These are phyloP conservation scores for Notodonta dromedarius DNA, from an alignment of 2,888 invertebrate genomes.

Conservation along the genomic window DNA sequence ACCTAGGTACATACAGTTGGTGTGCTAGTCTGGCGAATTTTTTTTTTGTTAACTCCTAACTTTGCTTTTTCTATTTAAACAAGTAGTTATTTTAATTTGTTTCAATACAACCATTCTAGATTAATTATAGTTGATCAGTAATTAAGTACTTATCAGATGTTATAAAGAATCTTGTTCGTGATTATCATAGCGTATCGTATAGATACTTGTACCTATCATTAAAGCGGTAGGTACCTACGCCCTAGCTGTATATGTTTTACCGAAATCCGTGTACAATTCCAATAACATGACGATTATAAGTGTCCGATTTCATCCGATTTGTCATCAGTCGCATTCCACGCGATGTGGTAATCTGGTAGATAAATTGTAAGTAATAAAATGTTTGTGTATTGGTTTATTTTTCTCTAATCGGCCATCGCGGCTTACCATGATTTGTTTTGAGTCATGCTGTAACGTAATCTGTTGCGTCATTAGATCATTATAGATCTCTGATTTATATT, in stretches of 20 bases:
- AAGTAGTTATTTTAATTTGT: too few relatives aligned
- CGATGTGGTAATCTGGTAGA: slow-evolving; percentile 18
- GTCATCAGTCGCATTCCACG: slow-evolving; percentile 29
- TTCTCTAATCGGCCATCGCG: slow-evolving; percentile 9
- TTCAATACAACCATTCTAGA: too few relatives aligned
- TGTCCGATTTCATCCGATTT: slow-evolving; percentile 31
- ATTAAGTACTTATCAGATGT: too few relatives aligned
- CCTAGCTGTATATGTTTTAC: slow-evolving; percentile 8
- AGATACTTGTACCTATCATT: too few relatives aligned
- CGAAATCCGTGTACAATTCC: slow-evolving; percentile 37
- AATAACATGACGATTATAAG: slow-evolving; percentile 32
- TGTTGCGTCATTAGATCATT: slow-evolving; percentile 12
- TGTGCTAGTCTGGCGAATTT: too few relatives aligned
- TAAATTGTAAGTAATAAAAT: slow-evolving; percentile 9
- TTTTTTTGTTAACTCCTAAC: too few relatives aligned
- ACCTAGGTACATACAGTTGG: too few relatives aligned
- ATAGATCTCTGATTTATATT: slow-evolving; percentile 1
- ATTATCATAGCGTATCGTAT: too few relatives aligned
- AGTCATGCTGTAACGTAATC: slow-evolving; percentile 12
- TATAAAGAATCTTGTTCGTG: too few relatives aligned
- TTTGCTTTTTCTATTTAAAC: too few relatives aligned
- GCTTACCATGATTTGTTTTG: slow-evolving; percentile 12
- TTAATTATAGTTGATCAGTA: too few relatives aligned
- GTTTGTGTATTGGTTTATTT: slow-evolving; percentile 11
- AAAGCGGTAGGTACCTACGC: slow-evolving; percentile 10